A percentile compares a stretch with the other conserved stretches of the same genome.
phyloP scores from a whole-genome alignment of 2,113 vertebrate species.

The Sceloporus tristichus region DNA sequence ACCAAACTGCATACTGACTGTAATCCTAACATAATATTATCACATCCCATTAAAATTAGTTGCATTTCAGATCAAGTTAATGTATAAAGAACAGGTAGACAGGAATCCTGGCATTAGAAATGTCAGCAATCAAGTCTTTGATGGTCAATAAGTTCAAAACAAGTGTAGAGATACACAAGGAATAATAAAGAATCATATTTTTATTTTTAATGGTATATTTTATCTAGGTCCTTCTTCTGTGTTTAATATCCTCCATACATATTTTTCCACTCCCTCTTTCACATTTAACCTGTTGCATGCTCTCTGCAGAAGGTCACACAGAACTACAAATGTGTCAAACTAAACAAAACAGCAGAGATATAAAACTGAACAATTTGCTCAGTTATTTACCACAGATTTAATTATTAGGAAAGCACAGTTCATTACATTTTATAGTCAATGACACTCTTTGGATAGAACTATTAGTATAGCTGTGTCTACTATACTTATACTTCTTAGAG shows the following conservation, averaged over 20 bases:
- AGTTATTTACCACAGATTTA: neutral
- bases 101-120: neutral
- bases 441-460: neutral
- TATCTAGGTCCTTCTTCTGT: neutral
- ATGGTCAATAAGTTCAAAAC: neutral
- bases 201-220: neutral
- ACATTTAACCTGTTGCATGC: neutral
- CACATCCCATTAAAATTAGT: neutral
- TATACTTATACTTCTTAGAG: slow-evolving; percentile 18
- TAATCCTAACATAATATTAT: neutral
- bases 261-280: neutral
- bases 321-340: too few relatives aligned
- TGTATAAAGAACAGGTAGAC: neutral
- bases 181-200: neutral
- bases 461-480: neutral
- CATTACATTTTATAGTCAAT: slow-evolving; percentile 10
- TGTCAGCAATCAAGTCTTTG: neutral
- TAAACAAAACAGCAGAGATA: neutral
- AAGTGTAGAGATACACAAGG: neutral
- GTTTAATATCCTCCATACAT: too few relatives aligned
- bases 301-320: neutral
- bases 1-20: neutral
- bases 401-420: neutral
- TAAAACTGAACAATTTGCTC: neutral
- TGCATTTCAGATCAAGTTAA: neutral